Base-by-base conservation (phyloP, 1,140 invertebrate genomes). In the Papilio xuthus region DNA sequence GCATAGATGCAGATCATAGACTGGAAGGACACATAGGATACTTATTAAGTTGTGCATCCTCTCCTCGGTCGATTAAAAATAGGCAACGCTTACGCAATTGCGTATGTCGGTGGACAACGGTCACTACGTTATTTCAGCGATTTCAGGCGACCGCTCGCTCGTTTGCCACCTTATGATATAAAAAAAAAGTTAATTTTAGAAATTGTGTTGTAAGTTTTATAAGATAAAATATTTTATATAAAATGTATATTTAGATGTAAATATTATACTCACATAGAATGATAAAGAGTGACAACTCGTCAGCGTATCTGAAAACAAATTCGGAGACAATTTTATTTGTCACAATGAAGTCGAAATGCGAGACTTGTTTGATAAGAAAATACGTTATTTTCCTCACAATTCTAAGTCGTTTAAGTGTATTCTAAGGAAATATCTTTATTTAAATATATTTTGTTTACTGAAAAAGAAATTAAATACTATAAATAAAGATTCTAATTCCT, bases 331-430 rank as follows among this genome's bases (percentile, higher is more conserved):
- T 63, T 63, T 63, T 63, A 23, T 63, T 63, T 63, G 26, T 12
- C 60, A 63, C 60, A 63, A 63, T 26, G 60, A 26, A 12, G 26
- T 32, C 26, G 60, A 67, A 67, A 67, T 28, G 60, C 23, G 60
- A 67, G 60, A 67, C 60, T 13, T 67, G 60, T 67, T 67, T 67
- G 60, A 67, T 67, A 67, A 67, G 60, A 67, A 67, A 67, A 67
- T 67, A 67, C 60, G 26, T 7, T 67, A 67, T 26, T 67, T 32
- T 67, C 15, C 60, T 67, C 23, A 28, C 60, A 67, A 67, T 67
- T 67, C 60, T 10, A 20, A 67, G 26, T 28, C 60, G 32, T 67
- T 67, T 67, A 28, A 67, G 60, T 67, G 26, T 13, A 67, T 67
- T 32, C 60, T 32, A 28, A 67, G 60, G 32, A 67, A 67, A 67